Base-by-base conservation (phyloP, 2,888 invertebrate species). In the Pristionchus mayeri region DNA sequence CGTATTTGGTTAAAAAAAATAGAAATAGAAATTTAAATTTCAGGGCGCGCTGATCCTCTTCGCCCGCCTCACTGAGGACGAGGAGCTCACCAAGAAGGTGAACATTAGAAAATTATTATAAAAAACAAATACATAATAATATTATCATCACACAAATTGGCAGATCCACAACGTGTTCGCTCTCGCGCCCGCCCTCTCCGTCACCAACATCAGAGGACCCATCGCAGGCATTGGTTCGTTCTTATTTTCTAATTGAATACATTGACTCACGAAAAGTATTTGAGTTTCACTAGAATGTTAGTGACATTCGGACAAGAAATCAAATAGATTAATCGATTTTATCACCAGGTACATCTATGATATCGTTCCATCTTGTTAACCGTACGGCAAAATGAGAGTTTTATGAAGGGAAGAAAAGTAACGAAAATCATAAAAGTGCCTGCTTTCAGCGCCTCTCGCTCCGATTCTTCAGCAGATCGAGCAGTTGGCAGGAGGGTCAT, bases 141-240 rank as follows among this genome's bases (percentile, higher is more conserved):
- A 48, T 27, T 11, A 48, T 16, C 7, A 76, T 48, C 27, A 27
- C 18, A 24, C 21, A 27, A 18, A 37, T 48, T 52, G 86, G 57
- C 80, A 93, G 89, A 90, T 92, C 71, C 88, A 88, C 52, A 89
- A 89, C 71, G 90, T 92, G 85, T 92, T 90, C 86, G 92, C 92
- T 3, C 84, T 92, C 52, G 92, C 92, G 16, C 92, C 92, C 21
- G 89, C 93, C 54, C 90, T 90, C n/a, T 88, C 90, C 13, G 90
- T 93, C 0, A 89, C 90, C 37, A 89, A 93, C 86, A 92, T 93
- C 84, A 90, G 90, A 24, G 93, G 93, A 21, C 84, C 89, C 9
- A 86, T 92, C 37, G 85, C 86, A 2, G 89, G 85, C 75, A 78
- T 93, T 0, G 88, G 86, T 30, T 9, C 37, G 71, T 9, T 21